Conservation (phyloP, 2,888 invertebrate species). For the Cephus nigrinus region DNA sequence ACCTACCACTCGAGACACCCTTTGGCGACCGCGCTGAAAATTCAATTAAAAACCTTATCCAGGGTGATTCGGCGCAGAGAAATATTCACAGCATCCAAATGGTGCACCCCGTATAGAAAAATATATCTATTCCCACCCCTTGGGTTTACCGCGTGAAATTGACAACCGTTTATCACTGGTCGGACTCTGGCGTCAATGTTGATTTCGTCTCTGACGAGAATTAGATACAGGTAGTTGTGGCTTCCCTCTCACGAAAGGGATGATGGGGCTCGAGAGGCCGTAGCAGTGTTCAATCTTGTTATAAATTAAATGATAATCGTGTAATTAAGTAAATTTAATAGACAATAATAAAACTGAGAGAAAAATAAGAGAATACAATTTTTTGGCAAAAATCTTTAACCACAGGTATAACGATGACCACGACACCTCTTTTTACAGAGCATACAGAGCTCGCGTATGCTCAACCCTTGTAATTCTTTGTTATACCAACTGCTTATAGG, state of each 20-base stretch:
- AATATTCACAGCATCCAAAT: background rate
- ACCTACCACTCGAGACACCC: background rate
- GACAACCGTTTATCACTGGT: background rate
- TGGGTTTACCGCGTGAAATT: background rate
- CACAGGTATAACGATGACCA: no score
- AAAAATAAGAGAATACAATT: no score
- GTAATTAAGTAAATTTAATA: background rate
- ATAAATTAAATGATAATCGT: constrained; percentile 44
- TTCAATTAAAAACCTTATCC: background rate
- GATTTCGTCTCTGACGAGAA: background rate
- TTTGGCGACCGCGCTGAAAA: background rate
- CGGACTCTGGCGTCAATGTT: background rate
- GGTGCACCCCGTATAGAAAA: background rate
- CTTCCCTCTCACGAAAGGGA: background rate
- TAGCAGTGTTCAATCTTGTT: constrained; percentile 51
- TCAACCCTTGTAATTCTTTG: background rate
- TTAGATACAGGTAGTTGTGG: background rate
- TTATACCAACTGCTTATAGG: constrained; percentile 17
- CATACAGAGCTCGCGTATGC: background rate
- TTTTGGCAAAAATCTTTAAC: no score
- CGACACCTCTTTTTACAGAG: no score
- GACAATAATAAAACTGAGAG: background rate
- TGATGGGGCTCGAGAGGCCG: constrained; percentile 41
- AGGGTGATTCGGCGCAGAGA: background rate
- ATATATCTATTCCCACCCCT: background rate